Base-by-base conservation (phyloP, 2,888 invertebrate genomes). In the Ophioninae sp. region DNA sequence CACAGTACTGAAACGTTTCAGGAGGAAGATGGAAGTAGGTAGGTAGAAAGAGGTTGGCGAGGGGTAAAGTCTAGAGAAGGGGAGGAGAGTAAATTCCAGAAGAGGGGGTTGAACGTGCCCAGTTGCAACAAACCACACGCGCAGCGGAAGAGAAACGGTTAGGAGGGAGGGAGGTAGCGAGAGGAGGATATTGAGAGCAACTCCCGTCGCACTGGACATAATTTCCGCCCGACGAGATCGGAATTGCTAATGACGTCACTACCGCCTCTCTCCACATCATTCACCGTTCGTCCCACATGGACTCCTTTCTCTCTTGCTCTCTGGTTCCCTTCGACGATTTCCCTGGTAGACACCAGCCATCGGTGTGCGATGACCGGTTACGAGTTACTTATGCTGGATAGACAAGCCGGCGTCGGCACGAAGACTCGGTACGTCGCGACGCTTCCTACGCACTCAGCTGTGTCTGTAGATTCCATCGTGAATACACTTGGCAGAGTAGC, bases 191-290 rank as follows among this genome's bases (percentile, higher is more conserved):
- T 92, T 91, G 92, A 92, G 92, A 92, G 92, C 91, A 91, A 91
- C 90, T 92, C 90, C 90, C 90, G 90, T 90, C 91, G 90, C 89
- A 90, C 91, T 92, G 93, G 93, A 93, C 93, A 93, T 93, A 93
- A 93, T 93, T 93, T 93, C 93, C 93, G 93, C 92, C 91, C 92
- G 93, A 92, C 93, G 92, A 92, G 93, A 93, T 93, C 92, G 91
- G 93, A 93, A 93, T 93, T 92, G 92, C 93, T 93, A 93, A 93
- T 93, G 92, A 93, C 92, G 92, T 92, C 91, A 91, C 91, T 90
- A 89, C 90, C 90, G 89, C 90, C 91, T 79, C 83, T 73, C 84
- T 90, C 90, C 89, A 90, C 91, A 91, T 92, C 92, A 90, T 91
- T 92, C 90, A 90, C 78, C 89, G 89, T 87, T 89, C 83, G 87